Evolutionary conservation across 1,140 invertebrate genomes (phyloP), one percentile per base, ranked within the genome.

Genomic region (Drosophila triauraria): DNA sequence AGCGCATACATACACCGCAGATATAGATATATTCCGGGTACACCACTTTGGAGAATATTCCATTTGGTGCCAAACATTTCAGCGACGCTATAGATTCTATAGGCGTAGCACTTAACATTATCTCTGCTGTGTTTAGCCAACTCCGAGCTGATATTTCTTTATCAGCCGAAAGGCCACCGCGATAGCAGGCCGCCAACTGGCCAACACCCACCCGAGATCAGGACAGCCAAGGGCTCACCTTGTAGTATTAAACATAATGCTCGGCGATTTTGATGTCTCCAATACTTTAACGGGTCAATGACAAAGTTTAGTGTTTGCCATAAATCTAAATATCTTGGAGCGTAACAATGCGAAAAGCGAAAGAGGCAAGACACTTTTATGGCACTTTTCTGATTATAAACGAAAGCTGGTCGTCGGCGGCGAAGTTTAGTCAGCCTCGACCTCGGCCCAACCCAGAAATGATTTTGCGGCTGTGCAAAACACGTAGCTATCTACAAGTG

Each of bases 331-430:
- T 71, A 50, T 48, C 23, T 69, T 56, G 7, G 15, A 40, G 32
- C 50, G 35, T 56, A 63, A 54, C 46, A 69, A 62, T 40, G 42
- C 32, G 10, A 58, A 67, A 44, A 59, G 38, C 23, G 38, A 54
- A 35, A 54, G 47, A 76, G 63, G 60, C 44, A 63, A 61, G 75
- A 68, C 27, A 54, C 58, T 84, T 65, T 78, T 61, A 74, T 62
- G 68, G 40, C 57, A 75, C 48, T 80, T 58, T 72, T 62, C 84
- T 78, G 84, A 87, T 87, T 88, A 87, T 88, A 83, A 83, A 88
- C 76, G 82, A 86, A 76, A 83, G 75, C 70, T 65, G 47, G 47
- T 44, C 40, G 46, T 53, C 40, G 50, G 43, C 27, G 35, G 23
- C 35, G 6, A 38, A 71, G 74, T 56, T 67, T 61, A 69, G 68